phyloP scores from a whole-genome alignment of 2,888 invertebrate species.

The Sesia bembeciformis region DNA sequence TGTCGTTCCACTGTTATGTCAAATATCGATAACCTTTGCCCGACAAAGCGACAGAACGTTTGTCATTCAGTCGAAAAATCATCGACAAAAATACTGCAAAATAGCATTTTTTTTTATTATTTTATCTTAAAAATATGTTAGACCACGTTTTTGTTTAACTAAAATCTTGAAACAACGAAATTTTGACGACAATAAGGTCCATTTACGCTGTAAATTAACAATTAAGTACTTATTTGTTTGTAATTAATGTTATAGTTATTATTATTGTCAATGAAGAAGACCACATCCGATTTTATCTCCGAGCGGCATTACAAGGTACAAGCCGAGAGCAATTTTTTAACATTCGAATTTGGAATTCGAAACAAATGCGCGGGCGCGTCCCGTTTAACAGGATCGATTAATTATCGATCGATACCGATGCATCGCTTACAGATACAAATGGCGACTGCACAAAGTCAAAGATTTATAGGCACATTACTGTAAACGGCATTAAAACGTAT shows the following conservation, averaged over 20 bases:
- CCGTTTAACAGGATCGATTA: conserved; percentile 27
- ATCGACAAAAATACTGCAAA: too few species aligned
- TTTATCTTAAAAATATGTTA: too few species aligned
- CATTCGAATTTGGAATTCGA: conserved; percentile 23
- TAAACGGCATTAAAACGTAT: conserved; percentile 38
- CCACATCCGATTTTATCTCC: conserved; percentile 8
- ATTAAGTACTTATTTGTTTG: too few species aligned
- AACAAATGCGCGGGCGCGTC: conserved; percentile 13
- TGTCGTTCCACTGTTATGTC: too few species aligned
- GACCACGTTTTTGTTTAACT: too few species aligned
- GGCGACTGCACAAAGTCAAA: conserved; percentile 18
- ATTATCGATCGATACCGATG: conserved; percentile 36
- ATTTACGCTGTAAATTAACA: too few species aligned
- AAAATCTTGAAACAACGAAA: too few species aligned
- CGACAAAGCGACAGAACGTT: too few species aligned
- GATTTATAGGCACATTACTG: conserved; percentile 51
- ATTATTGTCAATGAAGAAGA: conserved; percentile 9
- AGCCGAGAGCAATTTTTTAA: not conserved
- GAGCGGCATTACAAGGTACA: not conserved
- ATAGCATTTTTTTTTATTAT: too few species aligned
- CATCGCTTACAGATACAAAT: conserved; percentile 30
- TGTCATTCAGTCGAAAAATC: too few species aligned
- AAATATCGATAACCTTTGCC: too few species aligned
- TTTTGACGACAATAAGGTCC: too few species aligned
- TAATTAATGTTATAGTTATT: conserved; percentile 3